Evolutionary conservation across 2,888 invertebrate species (phyloP).

Genomic region (Brachypalpus laphriformis): DNA sequence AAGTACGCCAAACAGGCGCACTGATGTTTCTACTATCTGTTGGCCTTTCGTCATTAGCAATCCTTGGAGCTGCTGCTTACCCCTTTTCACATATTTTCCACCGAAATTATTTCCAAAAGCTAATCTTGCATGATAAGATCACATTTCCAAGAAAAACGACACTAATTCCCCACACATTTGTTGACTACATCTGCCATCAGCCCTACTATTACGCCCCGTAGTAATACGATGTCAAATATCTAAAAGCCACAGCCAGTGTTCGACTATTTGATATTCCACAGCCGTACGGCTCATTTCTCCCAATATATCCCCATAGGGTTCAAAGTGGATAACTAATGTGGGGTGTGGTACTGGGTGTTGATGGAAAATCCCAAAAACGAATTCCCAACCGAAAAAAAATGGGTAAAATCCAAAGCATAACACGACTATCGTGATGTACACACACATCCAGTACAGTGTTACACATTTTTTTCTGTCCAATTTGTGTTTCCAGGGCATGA

Average conservation of each 20-base stretch:
- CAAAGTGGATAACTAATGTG: not conserved
- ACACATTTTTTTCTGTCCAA: constrained; percentile 10
- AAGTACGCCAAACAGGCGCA: no score
- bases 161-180: constrained; percentile 38
- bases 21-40: no score
- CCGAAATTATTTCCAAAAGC: not conserved
- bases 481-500: constrained; percentile 67
- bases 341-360: not conserved
- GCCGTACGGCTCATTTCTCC: constrained; percentile 16
- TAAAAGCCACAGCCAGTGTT: not conserved
- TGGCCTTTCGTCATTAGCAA: no score
- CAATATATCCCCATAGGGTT: constrained; percentile 19
- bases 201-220: no score
- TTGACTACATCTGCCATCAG: constrained; percentile 41
- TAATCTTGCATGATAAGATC: constrained; percentile 27
- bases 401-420: constrained; percentile 16
- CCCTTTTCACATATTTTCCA: not conserved
- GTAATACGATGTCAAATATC: constrained; percentile 37
- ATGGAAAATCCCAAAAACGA: not conserved
- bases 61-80: not conserved
- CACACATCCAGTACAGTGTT: not conserved
- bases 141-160: constrained; percentile 22
- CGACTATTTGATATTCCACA: constrained; percentile 36
- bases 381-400: not conserved
- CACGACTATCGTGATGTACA: constrained; percentile 17